Evolutionary conservation across 2,888 invertebrate species (phyloP).

Genomic region (Erebia epiphron): DNA sequence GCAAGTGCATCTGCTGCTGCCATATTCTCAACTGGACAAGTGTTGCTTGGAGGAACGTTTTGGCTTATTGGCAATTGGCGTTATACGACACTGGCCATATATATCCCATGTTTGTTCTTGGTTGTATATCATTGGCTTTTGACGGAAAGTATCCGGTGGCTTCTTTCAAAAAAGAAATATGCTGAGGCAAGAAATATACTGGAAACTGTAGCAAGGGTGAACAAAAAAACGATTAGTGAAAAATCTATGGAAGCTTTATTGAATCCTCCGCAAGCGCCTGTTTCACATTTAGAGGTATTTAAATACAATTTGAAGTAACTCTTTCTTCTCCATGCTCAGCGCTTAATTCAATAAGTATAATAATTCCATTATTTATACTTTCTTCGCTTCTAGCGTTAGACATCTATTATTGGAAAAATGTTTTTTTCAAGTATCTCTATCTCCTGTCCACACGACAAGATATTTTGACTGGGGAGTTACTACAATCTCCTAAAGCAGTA

Average conservation of each 20-base stretch:
- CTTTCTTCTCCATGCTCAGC: no score
- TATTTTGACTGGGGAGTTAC: no score
- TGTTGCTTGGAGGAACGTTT: slow-evolving; percentile 85
- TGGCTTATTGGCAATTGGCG: slow-evolving; percentile 88
- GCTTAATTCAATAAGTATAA: no score
- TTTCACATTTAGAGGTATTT: not conserved
- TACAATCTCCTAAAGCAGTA: no score
- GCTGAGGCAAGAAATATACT: slow-evolving; percentile 84
- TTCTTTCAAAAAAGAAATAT: slow-evolving; percentile 85
- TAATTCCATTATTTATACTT: no score
- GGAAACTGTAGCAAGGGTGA: slow-evolving; percentile 54
- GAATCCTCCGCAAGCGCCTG: not conserved
- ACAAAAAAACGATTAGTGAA: slow-evolving; percentile 80
- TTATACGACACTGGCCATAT: slow-evolving; percentile 80
- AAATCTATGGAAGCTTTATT: slow-evolving; percentile 57
- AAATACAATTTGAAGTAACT: no score
- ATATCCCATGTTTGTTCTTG: slow-evolving; percentile 86
- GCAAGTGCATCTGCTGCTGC: slow-evolving; percentile 86
- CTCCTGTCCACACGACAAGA: no score
- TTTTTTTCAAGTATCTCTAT: not conserved
- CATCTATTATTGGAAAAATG: no score
- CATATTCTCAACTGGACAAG: slow-evolving; percentile 89
- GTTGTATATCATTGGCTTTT: slow-evolving; percentile 85
- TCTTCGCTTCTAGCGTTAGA: no score
- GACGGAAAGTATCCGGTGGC: slow-evolving; percentile 88